These are phyloP conservation scores for Cavia porcellus DNA, from an alignment of 2,113 vertebrate genomes.

Conservation along the genomic window DNA sequence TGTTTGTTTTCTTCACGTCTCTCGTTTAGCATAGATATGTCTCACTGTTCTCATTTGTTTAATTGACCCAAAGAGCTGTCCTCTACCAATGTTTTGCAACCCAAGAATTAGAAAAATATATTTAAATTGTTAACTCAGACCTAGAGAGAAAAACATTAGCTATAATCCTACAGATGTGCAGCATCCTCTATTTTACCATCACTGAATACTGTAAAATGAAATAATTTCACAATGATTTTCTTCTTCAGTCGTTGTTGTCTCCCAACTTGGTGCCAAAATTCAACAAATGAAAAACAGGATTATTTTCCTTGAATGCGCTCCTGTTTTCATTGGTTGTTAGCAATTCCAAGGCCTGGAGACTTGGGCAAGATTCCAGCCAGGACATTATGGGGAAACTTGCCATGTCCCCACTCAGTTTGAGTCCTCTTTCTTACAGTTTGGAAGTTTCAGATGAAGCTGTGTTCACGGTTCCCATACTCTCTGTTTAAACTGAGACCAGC, in stretches of 20 bases:
- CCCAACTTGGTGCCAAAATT: background rate
- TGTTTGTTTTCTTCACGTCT: background rate
- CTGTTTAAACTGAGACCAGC: slow-evolving; percentile 47
- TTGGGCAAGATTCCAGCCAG: slow-evolving; percentile 14
- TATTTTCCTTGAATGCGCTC: background rate
- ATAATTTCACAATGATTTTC: background rate
- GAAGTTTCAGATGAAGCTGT: background rate
- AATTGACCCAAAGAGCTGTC: background rate
- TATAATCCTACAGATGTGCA: background rate
- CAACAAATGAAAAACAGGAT: background rate
- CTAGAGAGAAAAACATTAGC: background rate
- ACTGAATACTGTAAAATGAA: background rate
- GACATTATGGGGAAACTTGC: background rate
- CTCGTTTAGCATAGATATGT: background rate
- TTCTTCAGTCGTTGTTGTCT: background rate
- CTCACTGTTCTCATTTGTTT: background rate
- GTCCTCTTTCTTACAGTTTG: background rate
- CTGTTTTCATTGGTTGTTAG: background rate
- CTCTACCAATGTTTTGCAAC: background rate
- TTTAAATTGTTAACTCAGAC: background rate
- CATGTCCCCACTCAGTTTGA: background rate
- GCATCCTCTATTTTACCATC: background rate
- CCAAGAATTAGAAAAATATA: background rate
- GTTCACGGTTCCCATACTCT: background rate
- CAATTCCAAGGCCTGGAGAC: background rate